These are phyloP conservation scores for Bombus fervidus DNA, from an alignment of 1,140 invertebrate genomes.

Conservation along the genomic window DNA sequence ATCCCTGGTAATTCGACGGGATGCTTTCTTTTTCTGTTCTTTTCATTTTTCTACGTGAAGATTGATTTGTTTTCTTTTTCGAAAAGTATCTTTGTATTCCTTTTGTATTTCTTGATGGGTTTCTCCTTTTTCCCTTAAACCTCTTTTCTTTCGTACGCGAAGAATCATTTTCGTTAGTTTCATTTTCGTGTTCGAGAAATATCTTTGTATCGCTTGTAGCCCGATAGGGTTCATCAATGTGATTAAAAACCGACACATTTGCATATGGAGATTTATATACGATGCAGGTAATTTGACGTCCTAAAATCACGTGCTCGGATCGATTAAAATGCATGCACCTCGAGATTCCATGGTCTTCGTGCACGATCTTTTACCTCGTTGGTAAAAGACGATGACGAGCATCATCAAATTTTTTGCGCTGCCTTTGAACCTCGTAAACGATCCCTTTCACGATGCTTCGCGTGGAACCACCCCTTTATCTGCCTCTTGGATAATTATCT, in stretches of 20 bases:
- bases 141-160: background rate
- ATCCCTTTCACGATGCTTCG: background rate
- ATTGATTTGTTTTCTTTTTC: background rate
- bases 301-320: background rate
- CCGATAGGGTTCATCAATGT: background rate
- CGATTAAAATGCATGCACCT: background rate
- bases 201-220: background rate
- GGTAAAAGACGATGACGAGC: background rate
- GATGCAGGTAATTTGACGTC: background rate
- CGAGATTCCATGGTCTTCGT: background rate
- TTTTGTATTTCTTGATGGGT: background rate
- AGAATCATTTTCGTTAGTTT: no score
- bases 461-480: background rate
- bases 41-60: background rate
- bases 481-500: background rate
- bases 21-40: background rate
- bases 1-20: no score
- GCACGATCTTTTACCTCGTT: background rate
- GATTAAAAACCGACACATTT: background rate
- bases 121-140: no score
- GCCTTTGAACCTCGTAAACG: slow-evolving; percentile 8
- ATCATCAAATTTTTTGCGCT: no score
- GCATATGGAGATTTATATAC: background rate
- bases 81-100: background rate
- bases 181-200: background rate